These are phyloP conservation scores for Nycticebus coucang DNA, from an alignment of 2,113 vertebrate species.

Conservation along the genomic window DNA sequence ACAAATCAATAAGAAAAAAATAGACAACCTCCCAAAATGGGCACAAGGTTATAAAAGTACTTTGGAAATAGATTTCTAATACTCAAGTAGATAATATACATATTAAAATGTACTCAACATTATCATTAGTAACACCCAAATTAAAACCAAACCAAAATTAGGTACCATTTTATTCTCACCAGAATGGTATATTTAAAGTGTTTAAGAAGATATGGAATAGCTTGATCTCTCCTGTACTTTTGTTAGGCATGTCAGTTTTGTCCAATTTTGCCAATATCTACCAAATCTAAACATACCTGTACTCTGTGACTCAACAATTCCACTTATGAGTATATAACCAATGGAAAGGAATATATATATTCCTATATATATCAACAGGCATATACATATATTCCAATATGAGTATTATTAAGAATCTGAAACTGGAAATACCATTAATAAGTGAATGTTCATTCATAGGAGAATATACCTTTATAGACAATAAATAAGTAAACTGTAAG, in stretches of 20 bases:
- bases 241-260: background rate
- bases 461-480: background rate
- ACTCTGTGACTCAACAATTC: background rate
- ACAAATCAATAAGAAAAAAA: background rate
- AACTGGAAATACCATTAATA: background rate
- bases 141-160: conserved; percentile 21
- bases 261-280: background rate
- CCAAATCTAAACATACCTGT: background rate
- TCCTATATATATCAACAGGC: background rate
- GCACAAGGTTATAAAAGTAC: background rate
- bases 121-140: background rate
- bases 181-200: background rate
- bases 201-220: background rate
- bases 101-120: background rate
- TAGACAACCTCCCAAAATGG: background rate
- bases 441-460: background rate
- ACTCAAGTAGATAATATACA: background rate
- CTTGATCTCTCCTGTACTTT: background rate
- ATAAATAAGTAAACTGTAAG: background rate
- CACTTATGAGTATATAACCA: background rate
- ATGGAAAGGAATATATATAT: background rate
- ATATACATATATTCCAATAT: background rate
- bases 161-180: background rate
- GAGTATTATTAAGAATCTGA: background rate
- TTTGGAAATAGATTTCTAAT: conserved; percentile 22